These are phyloP conservation scores for Drosophila grimshawi DNA, from an alignment of 1,140 invertebrate genomes.

Conservation along the genomic window DNA sequence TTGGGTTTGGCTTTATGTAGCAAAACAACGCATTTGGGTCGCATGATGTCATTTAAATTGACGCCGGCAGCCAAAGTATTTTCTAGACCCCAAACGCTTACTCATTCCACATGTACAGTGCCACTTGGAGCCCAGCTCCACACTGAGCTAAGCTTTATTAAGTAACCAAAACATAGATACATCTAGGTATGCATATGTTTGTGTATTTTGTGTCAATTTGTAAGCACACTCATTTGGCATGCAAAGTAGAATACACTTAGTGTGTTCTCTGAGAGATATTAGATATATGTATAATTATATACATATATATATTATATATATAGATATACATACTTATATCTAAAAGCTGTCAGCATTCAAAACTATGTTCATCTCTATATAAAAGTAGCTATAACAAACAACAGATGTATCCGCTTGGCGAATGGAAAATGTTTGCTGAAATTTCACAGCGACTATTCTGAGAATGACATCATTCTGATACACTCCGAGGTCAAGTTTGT, in stretches of 20 bases:
- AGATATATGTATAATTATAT: neutral
- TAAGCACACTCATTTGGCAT: neutral
- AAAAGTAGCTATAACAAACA: neutral
- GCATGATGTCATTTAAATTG: slow-evolving; percentile 64
- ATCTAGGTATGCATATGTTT: neutral
- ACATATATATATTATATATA: neutral
- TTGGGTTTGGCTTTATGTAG: slow-evolving; percentile 31
- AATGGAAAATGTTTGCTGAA: slow-evolving; percentile 31
- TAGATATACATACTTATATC: neutral
- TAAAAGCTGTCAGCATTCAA: neutral
- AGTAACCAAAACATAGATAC: neutral
- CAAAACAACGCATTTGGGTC: slow-evolving; percentile 45
- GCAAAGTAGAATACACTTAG: slow-evolving; percentile 19
- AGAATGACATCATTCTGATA: slow-evolving; percentile 66
- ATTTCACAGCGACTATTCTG: slow-evolving; percentile 21
- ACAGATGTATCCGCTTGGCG: slow-evolving; percentile 12
- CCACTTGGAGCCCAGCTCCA: slow-evolving; percentile 3
- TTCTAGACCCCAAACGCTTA: slow-evolving; percentile 36
- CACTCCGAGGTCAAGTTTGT: slow-evolving; percentile 50
- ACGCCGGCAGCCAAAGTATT: slow-evolving; percentile 18
- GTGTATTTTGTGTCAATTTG: neutral
- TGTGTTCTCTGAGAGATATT: neutral
- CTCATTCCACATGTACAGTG: slow-evolving; percentile 15
- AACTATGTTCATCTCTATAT: slow-evolving; percentile 1
- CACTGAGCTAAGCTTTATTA: slow-evolving; percentile 21